Conservation (phyloP, 2,113 vertebrate genomes). For the Odobenus rosmarus region DNA sequence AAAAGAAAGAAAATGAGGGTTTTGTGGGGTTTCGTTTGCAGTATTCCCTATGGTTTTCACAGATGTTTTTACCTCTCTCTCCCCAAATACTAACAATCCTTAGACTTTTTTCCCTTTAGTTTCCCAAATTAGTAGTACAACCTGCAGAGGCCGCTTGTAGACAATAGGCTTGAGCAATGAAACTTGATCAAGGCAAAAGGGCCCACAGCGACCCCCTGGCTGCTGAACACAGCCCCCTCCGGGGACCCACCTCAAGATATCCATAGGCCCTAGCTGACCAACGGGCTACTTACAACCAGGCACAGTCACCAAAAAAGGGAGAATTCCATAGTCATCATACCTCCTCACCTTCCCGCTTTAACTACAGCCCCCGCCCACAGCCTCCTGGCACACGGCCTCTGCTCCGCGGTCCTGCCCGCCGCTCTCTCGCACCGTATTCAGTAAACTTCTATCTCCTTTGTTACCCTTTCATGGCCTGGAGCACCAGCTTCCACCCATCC, state of each 20-base stretch:
- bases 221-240: background rate
- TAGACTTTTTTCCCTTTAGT: background rate
- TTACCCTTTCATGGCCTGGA: background rate
- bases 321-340: background rate
- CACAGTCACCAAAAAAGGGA: background rate
- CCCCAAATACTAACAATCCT: background rate
- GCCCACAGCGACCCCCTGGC: background rate
- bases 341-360: background rate
- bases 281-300: background rate
- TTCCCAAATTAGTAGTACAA: background rate
- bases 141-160: background rate
- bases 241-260: background rate
- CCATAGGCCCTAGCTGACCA: background rate
- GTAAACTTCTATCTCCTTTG: background rate
- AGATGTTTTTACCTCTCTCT: background rate
- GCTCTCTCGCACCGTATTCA: background rate
- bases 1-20: background rate
- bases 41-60: background rate
- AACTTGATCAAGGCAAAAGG: background rate
- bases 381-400: background rate
- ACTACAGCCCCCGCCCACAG: background rate
- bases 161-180: background rate
- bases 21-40: background rate
- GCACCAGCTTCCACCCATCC: background rate
- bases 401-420: background rate